Conservation (phyloP, 1,140 invertebrate genomes). For the Sarcophaga bullata region DNA sequence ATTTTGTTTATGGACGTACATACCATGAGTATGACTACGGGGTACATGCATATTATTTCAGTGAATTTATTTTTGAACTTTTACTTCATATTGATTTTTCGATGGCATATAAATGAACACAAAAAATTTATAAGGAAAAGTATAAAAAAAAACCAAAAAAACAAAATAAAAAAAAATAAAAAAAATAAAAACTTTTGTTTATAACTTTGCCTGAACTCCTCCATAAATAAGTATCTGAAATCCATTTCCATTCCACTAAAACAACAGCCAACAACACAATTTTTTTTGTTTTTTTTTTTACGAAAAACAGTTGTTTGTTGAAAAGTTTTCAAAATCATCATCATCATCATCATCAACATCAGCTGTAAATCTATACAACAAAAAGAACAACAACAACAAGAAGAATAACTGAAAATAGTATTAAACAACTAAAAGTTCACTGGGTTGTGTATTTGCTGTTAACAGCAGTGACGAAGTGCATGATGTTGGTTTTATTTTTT, state of each 20-base stretch:
- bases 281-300: too few relatives aligned
- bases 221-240: constrained; percentile 5
- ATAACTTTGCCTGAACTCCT: background rate
- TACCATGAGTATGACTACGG: too few relatives aligned
- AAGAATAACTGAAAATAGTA: background rate
- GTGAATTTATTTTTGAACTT: background rate
- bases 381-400: background rate
- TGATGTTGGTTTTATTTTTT: too few relatives aligned
- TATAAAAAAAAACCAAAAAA: too few relatives aligned
- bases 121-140: too few relatives aligned
- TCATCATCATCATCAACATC: background rate
- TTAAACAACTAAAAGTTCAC: background rate
- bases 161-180: too few relatives aligned
- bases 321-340: background rate
- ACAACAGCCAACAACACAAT: background rate
- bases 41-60: too few relatives aligned
- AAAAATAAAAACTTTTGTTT: background rate
- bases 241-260: constrained; percentile 1
- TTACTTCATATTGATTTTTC: constrained; percentile 18
- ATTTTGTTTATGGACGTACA: background rate
- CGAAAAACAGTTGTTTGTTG: constrained; percentile 4
- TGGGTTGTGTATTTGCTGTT: background rate
- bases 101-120: background rate
- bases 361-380: background rate
- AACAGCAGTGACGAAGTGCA: background rate